Evolutionary conservation across 2,888 invertebrate species (phyloP), one percentile per base, ranked within the genome.

Genomic region (Epiblema foenella): DNA sequence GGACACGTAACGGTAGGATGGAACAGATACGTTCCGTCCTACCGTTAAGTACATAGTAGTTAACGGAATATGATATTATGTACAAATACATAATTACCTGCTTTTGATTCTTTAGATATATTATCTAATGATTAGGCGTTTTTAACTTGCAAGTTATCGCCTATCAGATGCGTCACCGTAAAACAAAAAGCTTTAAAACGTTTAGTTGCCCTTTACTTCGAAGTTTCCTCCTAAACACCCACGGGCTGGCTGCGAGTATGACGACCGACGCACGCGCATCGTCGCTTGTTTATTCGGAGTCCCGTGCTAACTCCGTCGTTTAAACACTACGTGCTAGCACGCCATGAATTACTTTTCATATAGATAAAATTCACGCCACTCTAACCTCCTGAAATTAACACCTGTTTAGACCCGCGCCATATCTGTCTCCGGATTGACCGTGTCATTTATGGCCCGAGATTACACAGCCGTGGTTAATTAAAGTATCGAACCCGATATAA

Each of bases 371-470:
- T 93, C 92, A 93, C 93, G 92, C 87, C 85, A 86, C 93, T 91
- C 93, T 93, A 93, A 93, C 89, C 90, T 93, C 91, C 90, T 90
- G 92, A 93, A 92, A 93, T 93, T 93, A 93, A 90, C 93, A 93
- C 93, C 92, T 88, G 89, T 87, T 91, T 89, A 89, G 89, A 85
- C 87, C 87, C 87, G 84, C 84, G 83, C 86, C 87, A 81, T 87
- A 85, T 83, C 82, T 79, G 85, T 80, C 83, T 83, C 56, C 73
- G 64, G 75, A 69, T 72, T 81, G 80, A 68, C 68, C 74, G 69
- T 70, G 73, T 77, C 78, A 75, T 87, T 87, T 86, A 88, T 85
- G 82, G 81, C 82, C 77, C 75, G 69, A 82, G 81, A 84, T 84
- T 81, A 80, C 77, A 77, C 78, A 74, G 74, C 68, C 75, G 75